Percentiles rank a stretch among this genome's conserved stretches.
These are phyloP conservation scores for Dinocampus coccinellae DNA, from an alignment of 2,888 invertebrate species.

Conservation along the genomic window DNA sequence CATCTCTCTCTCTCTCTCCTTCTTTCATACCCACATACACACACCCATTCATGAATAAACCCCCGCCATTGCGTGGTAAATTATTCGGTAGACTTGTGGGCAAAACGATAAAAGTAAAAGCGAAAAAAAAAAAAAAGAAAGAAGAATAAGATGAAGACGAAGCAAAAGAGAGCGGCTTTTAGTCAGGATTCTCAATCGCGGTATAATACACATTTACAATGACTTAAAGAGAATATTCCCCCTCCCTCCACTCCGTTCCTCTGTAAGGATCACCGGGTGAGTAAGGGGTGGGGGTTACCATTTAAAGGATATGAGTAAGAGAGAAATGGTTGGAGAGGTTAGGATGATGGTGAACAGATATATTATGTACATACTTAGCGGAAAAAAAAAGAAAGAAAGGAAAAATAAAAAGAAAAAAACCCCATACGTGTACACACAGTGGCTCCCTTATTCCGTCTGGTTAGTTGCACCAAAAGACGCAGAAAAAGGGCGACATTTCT, in stretches of 20 bases:
- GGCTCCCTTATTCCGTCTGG: slow-evolving; percentile 51
- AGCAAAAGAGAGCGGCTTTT: slow-evolving; percentile 27
- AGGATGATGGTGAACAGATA: slow-evolving; percentile 1
- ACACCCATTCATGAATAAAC: too few species aligned
- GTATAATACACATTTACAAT: slow-evolving; percentile 41
- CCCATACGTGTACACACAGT: slow-evolving; percentile 42
- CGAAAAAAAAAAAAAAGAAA: not conserved
- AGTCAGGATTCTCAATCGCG: slow-evolving; percentile 37
- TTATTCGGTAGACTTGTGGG: slow-evolving; percentile 39
- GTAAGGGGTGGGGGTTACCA: not conserved
- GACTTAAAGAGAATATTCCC: slow-evolving; percentile 35
- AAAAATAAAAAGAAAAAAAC: too few species aligned
- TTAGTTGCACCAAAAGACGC: slow-evolving; percentile 45
- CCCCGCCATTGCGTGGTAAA: slow-evolving; percentile 34
- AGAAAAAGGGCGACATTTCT: slow-evolving; percentile 41
- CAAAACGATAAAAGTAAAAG: slow-evolving; percentile 33
- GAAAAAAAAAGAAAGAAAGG: too few species aligned
- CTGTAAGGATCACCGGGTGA: too few species aligned
- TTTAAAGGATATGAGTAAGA: too few species aligned
- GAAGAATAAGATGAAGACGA: not conserved
- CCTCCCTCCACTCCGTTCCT: too few species aligned
- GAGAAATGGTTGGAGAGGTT: too few species aligned
- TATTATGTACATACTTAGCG: slow-evolving; percentile 33
- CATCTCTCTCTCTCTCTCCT: not conserved
- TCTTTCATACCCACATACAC: not conserved